A percentile compares a stretch with the other conserved stretches of the same genome.
These are phyloP conservation scores for Chaunax sp. DNA, from an alignment of 2,797 vertebrate species.

Conservation along the genomic window DNA sequence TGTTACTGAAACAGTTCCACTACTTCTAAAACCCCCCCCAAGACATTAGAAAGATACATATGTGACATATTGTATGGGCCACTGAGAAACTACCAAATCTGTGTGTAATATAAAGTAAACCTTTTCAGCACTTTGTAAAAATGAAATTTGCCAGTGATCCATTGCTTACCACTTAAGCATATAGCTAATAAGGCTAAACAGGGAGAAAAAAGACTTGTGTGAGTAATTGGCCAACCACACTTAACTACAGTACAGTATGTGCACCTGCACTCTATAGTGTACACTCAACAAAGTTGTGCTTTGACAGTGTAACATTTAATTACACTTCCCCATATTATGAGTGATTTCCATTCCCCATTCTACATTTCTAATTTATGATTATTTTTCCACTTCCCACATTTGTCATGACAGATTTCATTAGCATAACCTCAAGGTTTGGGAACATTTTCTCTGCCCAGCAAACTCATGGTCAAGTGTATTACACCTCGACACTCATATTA, in stretches of 20 bases:
- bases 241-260: too few relatives aligned
- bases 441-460: too few relatives aligned
- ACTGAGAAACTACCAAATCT: too few relatives aligned
- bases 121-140: conserved; percentile 13
- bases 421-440: background rate
- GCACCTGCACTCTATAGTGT: conserved; percentile 13
- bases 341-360: conserved; percentile 20
- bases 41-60: too few relatives aligned
- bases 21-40: too few relatives aligned
- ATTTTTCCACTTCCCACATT: conserved; percentile 1
- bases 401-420: conserved; percentile 2
- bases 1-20: background rate
- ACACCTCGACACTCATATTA: too few relatives aligned
- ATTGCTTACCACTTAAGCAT: conserved; percentile 6
- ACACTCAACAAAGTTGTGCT: conserved; percentile 25
- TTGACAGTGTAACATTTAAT: conserved; percentile 7
- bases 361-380: conserved; percentile 24
- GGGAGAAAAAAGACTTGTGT: background rate
- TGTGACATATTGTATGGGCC: too few relatives aligned
- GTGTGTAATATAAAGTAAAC: too few relatives aligned
- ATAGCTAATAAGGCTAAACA: conserved; percentile 27
- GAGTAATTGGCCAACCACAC: conserved; percentile 8
- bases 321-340: conserved; percentile 31
- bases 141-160: conserved; percentile 6
- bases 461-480: too few relatives aligned